phyloP scores from a whole-genome alignment of 2,888 invertebrate genomes.

The Cosmia pyralina region DNA sequence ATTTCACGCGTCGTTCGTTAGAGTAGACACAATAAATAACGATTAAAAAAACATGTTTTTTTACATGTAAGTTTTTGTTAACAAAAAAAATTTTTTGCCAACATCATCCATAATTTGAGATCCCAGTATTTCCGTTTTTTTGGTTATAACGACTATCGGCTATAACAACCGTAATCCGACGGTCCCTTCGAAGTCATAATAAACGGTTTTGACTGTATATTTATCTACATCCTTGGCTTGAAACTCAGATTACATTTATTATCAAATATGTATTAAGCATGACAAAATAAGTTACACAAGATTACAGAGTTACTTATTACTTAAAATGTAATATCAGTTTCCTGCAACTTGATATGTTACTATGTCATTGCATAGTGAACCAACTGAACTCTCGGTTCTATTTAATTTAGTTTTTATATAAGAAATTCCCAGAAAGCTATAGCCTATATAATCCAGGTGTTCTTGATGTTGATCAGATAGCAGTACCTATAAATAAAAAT shows the following conservation, averaged over 20 bases:
- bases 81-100: too few relatives aligned
- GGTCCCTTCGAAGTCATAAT: too few relatives aligned
- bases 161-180: too few relatives aligned
- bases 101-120: too few relatives aligned
- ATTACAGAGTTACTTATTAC: conserved; percentile 37
- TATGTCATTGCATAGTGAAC: background rate
- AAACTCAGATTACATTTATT: conserved; percentile 34
- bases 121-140: too few relatives aligned
- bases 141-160: too few relatives aligned
- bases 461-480: conserved; percentile 1
- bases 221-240: conserved; percentile 20
- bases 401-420: conserved; percentile 1
- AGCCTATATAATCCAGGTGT: background rate
- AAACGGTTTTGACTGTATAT: background rate
- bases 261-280: conserved; percentile 26
- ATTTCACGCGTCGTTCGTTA: too few relatives aligned
- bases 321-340: conserved; percentile 15
- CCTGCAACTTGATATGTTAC: conserved; percentile 20
- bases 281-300: conserved; percentile 33
- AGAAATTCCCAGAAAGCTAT: conserved; percentile 11
- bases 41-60: too few relatives aligned
- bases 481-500: too few relatives aligned
- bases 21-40: too few relatives aligned
- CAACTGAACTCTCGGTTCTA: background rate
- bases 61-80: too few relatives aligned